Conservation (phyloP, 2,888 invertebrate genomes). For the Agrilus biguttatus region DNA sequence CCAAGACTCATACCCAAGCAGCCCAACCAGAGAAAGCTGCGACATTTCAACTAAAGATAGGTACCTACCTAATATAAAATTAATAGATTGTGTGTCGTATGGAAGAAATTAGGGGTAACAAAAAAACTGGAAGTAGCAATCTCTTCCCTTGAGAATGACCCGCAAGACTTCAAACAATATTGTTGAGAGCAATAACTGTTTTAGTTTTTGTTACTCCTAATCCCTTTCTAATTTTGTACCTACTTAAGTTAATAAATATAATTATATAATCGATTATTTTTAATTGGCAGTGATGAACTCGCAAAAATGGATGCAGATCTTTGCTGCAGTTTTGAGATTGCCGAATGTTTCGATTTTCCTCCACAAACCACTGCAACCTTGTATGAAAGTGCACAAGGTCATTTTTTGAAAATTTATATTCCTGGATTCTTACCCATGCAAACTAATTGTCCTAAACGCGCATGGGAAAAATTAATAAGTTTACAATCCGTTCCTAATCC, state of each 20-base stretch:
- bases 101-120: too few species aligned
- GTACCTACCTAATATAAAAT: too few species aligned
- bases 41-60: too few species aligned
- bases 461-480: conserved; percentile 48
- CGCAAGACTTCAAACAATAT: too few species aligned
- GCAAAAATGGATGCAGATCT: conserved; percentile 11
- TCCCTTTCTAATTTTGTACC: too few species aligned
- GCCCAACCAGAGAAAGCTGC: conserved; percentile 30
- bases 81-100: too few species aligned
- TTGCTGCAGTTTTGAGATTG: conserved; percentile 25
- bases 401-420: conserved; percentile 48
- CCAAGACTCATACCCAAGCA: conserved; percentile 46
- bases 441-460: conserved; percentile 48
- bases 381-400: conserved; percentile 48
- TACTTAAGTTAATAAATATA: not conserved
- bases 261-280: not conserved
- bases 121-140: too few species aligned
- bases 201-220: too few species aligned
- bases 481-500: conserved; percentile 41
- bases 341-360: conserved; percentile 31
- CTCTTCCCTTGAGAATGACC: too few species aligned
- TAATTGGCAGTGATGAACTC: conserved; percentile 15
- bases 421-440: conserved; percentile 49
- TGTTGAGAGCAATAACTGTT: too few species aligned
- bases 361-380: conserved; percentile 38